These are phyloP conservation scores for Pitta sordida DNA, from an alignment of 2,113 vertebrate species.

Conservation along the genomic window DNA sequence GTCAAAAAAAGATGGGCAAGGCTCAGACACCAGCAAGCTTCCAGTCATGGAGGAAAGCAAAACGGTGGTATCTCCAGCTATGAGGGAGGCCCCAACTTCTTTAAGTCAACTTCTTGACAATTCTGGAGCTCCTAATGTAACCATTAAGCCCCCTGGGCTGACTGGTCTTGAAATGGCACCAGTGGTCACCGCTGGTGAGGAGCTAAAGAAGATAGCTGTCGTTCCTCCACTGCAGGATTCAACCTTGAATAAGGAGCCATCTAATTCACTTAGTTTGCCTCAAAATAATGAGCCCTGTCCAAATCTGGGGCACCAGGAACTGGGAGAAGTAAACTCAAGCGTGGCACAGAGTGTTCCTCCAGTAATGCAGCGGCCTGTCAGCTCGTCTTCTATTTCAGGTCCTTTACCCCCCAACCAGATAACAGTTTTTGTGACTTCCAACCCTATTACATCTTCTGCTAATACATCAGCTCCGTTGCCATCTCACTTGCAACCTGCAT, in stretches of 20 bases:
- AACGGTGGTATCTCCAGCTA: slow-evolving; percentile 74
- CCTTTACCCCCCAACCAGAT: slow-evolving; percentile 86
- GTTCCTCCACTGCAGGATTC: slow-evolving; percentile 70
- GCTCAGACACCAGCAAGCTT: slow-evolving; percentile 66
- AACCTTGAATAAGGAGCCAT: slow-evolving; percentile 64
- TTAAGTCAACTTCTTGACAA: slow-evolving; percentile 94
- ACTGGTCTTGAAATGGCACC: slow-evolving; percentile 65
- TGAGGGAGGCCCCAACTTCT: slow-evolving; percentile 88
- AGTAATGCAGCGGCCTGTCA: slow-evolving; percentile 83
- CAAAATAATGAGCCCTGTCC: slow-evolving; percentile 66
- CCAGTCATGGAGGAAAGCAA: slow-evolving; percentile 76
- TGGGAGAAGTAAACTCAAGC: slow-evolving; percentile 72
- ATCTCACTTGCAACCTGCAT: slow-evolving; percentile 79
- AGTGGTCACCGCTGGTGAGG: slow-evolving; percentile 60
- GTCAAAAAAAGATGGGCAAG: slow-evolving; percentile 69
- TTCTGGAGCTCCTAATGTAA: slow-evolving; percentile 78
- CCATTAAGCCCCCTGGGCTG: slow-evolving; percentile 76
- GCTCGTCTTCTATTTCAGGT: slow-evolving; percentile 79
- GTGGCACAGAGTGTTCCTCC: slow-evolving; percentile 76
- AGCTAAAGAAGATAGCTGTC: slow-evolving; percentile 72
- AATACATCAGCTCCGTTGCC: slow-evolving; percentile 75
- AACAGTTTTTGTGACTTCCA: slow-evolving; percentile 94
- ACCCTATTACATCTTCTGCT: slow-evolving; percentile 85
- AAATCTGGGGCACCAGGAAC: slow-evolving; percentile 67
- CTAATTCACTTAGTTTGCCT: slow-evolving; percentile 63